Percentiles rank a stretch among this genome's conserved stretches.
Evolutionary conservation across 2,113 vertebrate species (phyloP).

Genomic region (Perca flavescens): DNA sequence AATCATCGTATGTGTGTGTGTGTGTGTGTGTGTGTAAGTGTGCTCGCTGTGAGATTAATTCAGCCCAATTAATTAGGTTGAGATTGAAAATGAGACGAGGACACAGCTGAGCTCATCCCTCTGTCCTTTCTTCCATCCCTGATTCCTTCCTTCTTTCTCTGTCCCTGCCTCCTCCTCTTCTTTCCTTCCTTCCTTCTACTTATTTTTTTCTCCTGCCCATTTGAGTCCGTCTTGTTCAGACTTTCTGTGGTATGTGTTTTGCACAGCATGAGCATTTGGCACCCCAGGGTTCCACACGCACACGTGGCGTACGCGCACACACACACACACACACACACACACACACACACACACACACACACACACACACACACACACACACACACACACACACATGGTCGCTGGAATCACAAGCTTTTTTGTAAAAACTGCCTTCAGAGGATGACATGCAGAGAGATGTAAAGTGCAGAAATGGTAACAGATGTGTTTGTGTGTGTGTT

Average conservation of each 20-base stretch:
- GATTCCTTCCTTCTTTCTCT: conserved; percentile 12
- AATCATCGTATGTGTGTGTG: conserved; percentile 9
- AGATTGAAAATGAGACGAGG: conserved; percentile 72
- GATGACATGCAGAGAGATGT: conserved; percentile 23
- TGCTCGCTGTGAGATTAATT: conserved; percentile 75
- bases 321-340: conserved; percentile 27
- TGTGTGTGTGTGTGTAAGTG: conserved; percentile 37
- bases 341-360: conserved; percentile 15
- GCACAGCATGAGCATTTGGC: conserved; percentile 7
- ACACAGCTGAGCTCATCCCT: conserved; percentile 72
- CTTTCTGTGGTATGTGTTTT: not conserved
- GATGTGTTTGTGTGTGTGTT: conserved; percentile 19
- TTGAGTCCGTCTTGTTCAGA: not conserved
- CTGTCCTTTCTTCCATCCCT: conserved; percentile 1
- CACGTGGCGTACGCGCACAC: not conserved
- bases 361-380: conserved; percentile 24
- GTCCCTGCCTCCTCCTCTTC: not conserved
- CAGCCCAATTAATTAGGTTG: conserved; percentile 75
- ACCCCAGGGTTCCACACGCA: not conserved
- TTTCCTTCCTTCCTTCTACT: conserved; percentile 1
- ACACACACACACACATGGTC: conserved; percentile 14
- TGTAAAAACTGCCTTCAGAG: conserved; percentile 1
- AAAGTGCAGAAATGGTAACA: conserved; percentile 36
- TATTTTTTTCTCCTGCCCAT: conserved; percentile 21
- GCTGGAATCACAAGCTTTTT: not conserved